phyloP scores from a whole-genome alignment of 2,113 vertebrate genomes.

The Chlorodrepanis virens region DNA sequence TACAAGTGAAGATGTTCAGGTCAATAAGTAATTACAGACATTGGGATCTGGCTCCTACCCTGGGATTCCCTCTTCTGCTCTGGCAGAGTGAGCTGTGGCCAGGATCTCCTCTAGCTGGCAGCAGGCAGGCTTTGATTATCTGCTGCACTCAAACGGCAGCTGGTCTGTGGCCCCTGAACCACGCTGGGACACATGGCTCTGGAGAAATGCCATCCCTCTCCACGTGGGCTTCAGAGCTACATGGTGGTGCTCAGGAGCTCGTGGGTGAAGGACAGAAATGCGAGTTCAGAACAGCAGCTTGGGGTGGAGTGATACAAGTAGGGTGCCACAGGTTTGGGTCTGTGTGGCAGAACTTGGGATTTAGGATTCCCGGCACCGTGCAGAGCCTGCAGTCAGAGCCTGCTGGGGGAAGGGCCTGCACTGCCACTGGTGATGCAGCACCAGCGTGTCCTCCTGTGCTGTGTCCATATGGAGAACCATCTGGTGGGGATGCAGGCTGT shows the following conservation, averaged over 20 bases:
- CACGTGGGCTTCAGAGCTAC: not conserved
- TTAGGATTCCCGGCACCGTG: not conserved
- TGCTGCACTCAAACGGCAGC: not conserved
- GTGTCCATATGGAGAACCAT: constrained; percentile 67
- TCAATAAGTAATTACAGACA: constrained; percentile 51
- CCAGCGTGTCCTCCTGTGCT: constrained; percentile 49
- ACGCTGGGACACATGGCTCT: not conserved
- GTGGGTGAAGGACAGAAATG: not conserved
- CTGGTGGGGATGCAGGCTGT: constrained; percentile 50
- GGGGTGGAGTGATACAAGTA: accelerated
- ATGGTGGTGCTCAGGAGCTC: not conserved
- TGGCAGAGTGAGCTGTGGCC: not conserved
- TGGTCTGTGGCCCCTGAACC: not conserved
- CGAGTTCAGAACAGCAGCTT: not conserved
- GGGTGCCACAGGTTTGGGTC: not conserved
- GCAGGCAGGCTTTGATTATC: not conserved
- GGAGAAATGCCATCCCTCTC: not conserved
- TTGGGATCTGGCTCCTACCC: not conserved
- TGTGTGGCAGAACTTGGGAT: not conserved
- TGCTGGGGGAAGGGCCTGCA: not conserved
- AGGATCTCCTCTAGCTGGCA: not conserved
- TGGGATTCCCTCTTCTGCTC: not conserved
- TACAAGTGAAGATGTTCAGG: not conserved
- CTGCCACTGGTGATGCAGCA: constrained; percentile 62
- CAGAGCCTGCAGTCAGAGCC: not conserved